Evolutionary conservation across 2,113 vertebrate genomes (phyloP).

Genomic region (Conger conger): DNA sequence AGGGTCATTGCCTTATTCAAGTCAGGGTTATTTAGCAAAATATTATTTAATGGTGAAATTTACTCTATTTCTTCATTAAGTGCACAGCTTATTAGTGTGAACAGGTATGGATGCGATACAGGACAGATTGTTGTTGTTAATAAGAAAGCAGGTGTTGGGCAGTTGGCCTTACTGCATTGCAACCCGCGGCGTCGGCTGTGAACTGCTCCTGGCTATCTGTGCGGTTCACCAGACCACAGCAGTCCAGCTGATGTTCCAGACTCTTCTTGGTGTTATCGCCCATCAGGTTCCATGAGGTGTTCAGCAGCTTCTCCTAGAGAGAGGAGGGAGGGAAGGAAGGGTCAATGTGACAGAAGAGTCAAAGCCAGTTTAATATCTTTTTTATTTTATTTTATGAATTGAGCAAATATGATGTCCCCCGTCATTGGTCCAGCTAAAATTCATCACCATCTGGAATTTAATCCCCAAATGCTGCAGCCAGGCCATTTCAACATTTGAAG

Average conservation of each 20-base stretch:
- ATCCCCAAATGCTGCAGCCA: too few species aligned
- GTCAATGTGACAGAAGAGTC: not conserved
- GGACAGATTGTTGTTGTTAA: too few species aligned
- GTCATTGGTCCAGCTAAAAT: too few species aligned
- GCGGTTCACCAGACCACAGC: conserved; percentile 82
- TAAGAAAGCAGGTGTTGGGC: too few species aligned
- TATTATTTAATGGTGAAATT: not conserved
- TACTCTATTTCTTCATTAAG: not conserved
- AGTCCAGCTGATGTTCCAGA: conserved; percentile 78
- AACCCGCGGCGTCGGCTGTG: conserved; percentile 55
- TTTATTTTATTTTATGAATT: too few species aligned
- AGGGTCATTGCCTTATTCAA: too few species aligned
- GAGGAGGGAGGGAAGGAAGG: not conserved
- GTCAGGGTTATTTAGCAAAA: too few species aligned
- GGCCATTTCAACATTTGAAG: too few species aligned
- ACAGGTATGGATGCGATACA: too few species aligned
- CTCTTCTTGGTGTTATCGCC: conserved; percentile 66
- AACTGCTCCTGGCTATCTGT: conserved; percentile 39
- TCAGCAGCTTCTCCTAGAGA: conserved; percentile 75
- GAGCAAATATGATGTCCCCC: too few species aligned
- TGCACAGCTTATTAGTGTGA: not conserved
- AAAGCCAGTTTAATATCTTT: too few species aligned
- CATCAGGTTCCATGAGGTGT: conserved; percentile 73
- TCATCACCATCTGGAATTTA: too few species aligned
- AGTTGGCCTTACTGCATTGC: conserved; percentile 67